A percentile compares a stretch with the other conserved stretches of the same genome.
Evolutionary conservation across 2,888 invertebrate genomes (phyloP).

Genomic region (Apodemia zela): DNA sequence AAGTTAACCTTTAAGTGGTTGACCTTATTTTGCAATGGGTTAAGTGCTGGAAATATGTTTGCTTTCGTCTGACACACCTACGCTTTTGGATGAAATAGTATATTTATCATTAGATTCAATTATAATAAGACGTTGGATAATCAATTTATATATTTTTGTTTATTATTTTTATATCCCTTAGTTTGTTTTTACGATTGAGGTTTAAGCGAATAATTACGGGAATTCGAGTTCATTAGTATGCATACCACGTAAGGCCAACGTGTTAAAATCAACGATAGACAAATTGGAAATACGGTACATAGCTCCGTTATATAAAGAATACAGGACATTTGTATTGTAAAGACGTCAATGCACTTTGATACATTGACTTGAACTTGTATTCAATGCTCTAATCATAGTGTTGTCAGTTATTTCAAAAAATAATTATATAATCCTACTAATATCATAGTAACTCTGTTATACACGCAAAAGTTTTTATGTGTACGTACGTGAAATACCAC

Average conservation of each 20-base stretch:
- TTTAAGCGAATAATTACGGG: too few relatives aligned
- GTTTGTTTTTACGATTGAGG: not conserved
- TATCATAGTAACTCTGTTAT: too few relatives aligned
- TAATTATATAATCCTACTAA: too few relatives aligned
- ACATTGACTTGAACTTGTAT: not conserved
- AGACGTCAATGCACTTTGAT: slow-evolving; percentile 5
- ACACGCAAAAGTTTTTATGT: too few relatives aligned
- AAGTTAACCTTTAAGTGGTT: slow-evolving; percentile 35
- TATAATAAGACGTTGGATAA: not conserved
- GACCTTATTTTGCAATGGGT: slow-evolving; percentile 16
- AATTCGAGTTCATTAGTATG: not conserved
- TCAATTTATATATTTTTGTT: not conserved
- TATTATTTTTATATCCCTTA: not conserved
- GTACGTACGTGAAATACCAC: too few relatives aligned
- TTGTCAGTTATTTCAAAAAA: too few relatives aligned
- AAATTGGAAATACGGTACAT: slow-evolving; percentile 9
- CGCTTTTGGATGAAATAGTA: not conserved
- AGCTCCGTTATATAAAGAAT: slow-evolving; percentile 3
- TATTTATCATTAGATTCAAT: not conserved
- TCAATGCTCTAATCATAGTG: too few relatives aligned
- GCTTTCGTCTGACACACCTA: slow-evolving; percentile 1
- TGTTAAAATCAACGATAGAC: slow-evolving; percentile 3
- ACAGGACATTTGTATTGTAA: not conserved
- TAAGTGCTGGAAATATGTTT: slow-evolving; percentile 14
- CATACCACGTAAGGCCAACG: not conserved